phyloP scores from a whole-genome alignment of 1,140 invertebrate species.

The Halyomorpha halys region DNA sequence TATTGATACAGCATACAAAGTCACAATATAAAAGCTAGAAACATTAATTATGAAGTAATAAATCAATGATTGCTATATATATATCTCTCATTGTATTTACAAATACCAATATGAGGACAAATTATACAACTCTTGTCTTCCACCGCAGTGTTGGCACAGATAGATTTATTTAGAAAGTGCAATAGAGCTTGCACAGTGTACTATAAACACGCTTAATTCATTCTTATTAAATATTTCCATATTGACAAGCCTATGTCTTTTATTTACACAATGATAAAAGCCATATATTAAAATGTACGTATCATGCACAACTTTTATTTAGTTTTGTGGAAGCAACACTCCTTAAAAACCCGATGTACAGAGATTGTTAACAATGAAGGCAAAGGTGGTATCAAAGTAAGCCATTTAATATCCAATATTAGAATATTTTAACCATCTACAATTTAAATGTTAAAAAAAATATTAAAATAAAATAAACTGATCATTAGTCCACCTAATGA shows the following conservation, averaged over 20 bases:
- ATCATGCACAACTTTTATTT: neutral
- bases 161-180: neutral
- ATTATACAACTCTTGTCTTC: neutral
- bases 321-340: neutral
- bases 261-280: conserved; percentile 14
- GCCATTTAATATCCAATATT: too few species aligned
- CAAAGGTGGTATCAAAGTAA: neutral
- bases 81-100: conserved; percentile 8
- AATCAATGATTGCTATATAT: conserved; percentile 6
- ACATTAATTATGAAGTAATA: neutral
- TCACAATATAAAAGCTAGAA: conserved; percentile 17
- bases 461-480: neutral
- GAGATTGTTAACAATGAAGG: conserved; percentile 8
- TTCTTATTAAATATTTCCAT: conserved; percentile 7
- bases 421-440: too few species aligned
- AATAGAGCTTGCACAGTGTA: conserved; percentile 3
- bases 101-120: neutral
- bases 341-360: conserved; percentile 2
- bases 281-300: conserved; percentile 3
- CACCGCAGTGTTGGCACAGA: conserved; percentile 3
- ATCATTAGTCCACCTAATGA: neutral
- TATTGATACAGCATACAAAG: neutral
- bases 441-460: neutral
- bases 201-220: neutral
- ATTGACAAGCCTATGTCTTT: conserved; percentile 2